Percentiles rank a stretch among this genome's conserved stretches.
Conservation (phyloP, 2,797 vertebrate genomes). For the Sebastes steindachneri region DNA sequence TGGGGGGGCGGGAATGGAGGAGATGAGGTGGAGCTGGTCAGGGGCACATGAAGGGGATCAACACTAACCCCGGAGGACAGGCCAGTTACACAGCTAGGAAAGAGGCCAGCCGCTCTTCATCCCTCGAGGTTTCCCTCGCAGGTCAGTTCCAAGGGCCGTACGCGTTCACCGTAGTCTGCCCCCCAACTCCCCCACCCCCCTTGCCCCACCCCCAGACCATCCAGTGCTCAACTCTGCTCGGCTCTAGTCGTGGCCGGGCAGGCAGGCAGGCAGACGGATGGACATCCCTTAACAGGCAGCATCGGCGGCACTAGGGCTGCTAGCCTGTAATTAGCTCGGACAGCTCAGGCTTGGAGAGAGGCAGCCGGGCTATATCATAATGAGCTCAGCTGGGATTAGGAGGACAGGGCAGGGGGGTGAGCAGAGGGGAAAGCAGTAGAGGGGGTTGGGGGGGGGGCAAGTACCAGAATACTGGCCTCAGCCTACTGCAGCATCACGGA, state of each 20-base stretch:
- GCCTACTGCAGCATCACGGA: slow-evolving; percentile 71
- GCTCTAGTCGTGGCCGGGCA: slow-evolving; percentile 67
- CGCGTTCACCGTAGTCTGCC: slow-evolving; percentile 57
- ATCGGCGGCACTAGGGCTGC: slow-evolving; percentile 85
- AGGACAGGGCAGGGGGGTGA: slow-evolving; percentile 98
- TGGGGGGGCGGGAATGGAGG: slow-evolving; percentile 36
- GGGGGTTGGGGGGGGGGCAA: slow-evolving; percentile 74
- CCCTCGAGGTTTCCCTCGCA: slow-evolving; percentile 88
- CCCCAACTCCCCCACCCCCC: slow-evolving; percentile 29
- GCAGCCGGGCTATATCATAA: slow-evolving; percentile 99
- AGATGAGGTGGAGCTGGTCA: slow-evolving; percentile 73
- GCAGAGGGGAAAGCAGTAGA: slow-evolving; percentile 81
- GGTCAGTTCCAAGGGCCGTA: slow-evolving; percentile 94
- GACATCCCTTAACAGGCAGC: slow-evolving; percentile 97
- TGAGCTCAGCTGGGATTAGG: slow-evolving; percentile 99
- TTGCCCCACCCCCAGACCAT: slow-evolving; percentile 33
- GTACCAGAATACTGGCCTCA: slow-evolving; percentile 82
- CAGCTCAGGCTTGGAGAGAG: slow-evolving; percentile 97
- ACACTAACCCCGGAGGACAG: slow-evolving; percentile 92
- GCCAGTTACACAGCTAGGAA: slow-evolving; percentile 86
- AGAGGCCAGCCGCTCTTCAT: slow-evolving; percentile 81
- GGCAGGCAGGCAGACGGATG: slow-evolving; percentile 72
- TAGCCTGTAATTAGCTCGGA: slow-evolving; percentile 99
- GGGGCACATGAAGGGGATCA: slow-evolving; percentile 93
- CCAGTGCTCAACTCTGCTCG: slow-evolving; percentile 53